phyloP scores from a whole-genome alignment of 2,113 vertebrate genomes.

The Noturus placidus region DNA sequence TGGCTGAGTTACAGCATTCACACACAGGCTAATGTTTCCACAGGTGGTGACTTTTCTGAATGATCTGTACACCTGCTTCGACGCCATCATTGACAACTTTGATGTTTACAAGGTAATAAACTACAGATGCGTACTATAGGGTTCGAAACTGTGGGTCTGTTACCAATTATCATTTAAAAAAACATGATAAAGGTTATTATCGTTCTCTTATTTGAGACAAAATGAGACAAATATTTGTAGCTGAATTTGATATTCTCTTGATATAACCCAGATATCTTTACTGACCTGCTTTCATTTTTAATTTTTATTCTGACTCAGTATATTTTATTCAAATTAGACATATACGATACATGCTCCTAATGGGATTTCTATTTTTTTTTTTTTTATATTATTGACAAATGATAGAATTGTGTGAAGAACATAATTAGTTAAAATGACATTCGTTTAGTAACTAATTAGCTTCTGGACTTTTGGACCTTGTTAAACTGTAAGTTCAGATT shows the following conservation, averaged over 20 bases:
- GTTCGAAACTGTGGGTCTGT: not conserved
- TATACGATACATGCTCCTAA: not conserved
- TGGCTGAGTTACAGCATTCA: not conserved
- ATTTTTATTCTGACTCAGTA: not conserved
- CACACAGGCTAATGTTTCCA: not conserved
- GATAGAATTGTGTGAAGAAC: not conserved
- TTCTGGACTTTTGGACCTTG: not conserved
- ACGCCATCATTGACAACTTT: conserved; percentile 95
- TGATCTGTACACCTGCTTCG: conserved; percentile 92
- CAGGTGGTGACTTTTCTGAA: conserved; percentile 89
- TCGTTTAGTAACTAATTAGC: too few relatives aligned
- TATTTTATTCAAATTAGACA: not conserved
- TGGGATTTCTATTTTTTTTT: not conserved
- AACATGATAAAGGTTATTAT: not conserved
- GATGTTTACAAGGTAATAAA: conserved; percentile 88
- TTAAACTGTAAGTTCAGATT: not conserved
- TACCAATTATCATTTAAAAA: not conserved
- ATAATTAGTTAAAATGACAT: not conserved
- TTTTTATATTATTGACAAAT: not conserved
- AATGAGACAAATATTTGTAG: not conserved
- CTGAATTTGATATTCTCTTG: not conserved
- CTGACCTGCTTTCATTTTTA: not conserved
- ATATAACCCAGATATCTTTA: not conserved
- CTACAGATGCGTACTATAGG: not conserved
- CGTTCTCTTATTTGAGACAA: not conserved